Evolutionary conservation across 2,797 vertebrate genomes (phyloP), one percentile per base, ranked within the genome.

Genomic region (Gymnopithys bicolor): DNA sequence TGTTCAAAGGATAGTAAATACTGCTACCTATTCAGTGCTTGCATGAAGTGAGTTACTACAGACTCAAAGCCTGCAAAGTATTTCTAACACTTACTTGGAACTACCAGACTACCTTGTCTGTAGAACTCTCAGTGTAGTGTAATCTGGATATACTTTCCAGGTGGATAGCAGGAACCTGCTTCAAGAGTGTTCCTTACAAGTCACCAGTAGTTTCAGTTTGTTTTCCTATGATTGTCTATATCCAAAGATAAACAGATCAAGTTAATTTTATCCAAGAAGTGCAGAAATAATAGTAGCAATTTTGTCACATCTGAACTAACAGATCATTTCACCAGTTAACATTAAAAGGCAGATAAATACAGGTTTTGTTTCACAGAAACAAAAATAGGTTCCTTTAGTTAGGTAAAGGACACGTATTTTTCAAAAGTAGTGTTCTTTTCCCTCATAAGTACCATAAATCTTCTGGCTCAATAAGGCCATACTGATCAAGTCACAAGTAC

Each of bases 301-400:
- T 90, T 93, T 59, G 32, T 66, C n/a, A 35, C n/a, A 71, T 69
- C 78, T 92, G 75, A 95, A 60, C 73, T 95, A 95, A 66, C 27
- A 86, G 66, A 89, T 86, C 27, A 84, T 93, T 91, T 90, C 83
- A 88, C 67, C 62, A 89, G 92, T 92, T 93, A 94, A 89, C 27
- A 56, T 92, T 94, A 78, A 89, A 93, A 91, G 48, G 45, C 21
- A 84, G 64, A 64, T 64, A 89, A 93, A 85, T 73, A 84, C 32
- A 92, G 39, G 17, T 23, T 76, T 93, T 51, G 98, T 99, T 99
- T 99, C 99, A 98, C 55, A 98, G 98, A 99, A 99, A 99, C 98
- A 93, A 93, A 90, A 92, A 49, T 32, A 58, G 22, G 51, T 35
- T 62, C 84, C 92, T 96, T 97, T 95, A 85, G 88, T 96, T 93